Evolutionary conservation across 2,888 invertebrate genomes (phyloP).

Genomic region (Biston betularia): DNA sequence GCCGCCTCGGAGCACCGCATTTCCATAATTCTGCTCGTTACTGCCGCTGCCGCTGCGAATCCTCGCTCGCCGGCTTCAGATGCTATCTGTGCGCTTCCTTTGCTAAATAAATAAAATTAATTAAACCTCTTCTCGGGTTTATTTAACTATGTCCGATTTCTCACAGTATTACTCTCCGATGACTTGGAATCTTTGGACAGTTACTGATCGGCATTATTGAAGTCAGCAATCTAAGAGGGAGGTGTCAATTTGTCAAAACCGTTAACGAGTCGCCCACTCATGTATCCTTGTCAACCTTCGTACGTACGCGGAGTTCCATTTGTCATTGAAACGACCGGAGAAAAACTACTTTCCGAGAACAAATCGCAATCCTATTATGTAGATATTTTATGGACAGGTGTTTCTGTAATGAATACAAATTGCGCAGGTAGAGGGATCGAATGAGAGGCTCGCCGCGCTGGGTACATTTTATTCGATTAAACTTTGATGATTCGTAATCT

Average conservation of each 20-base stretch:
- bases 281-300: slow-evolving; percentile 36
- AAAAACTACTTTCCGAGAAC: slow-evolving; percentile 36
- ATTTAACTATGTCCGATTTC: slow-evolving; percentile 15
- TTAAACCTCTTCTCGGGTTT: slow-evolving; percentile 46
- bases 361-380: slow-evolving; percentile 39
- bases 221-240: slow-evolving; percentile 33
- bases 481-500: slow-evolving; percentile 18
- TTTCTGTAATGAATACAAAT: slow-evolving; percentile 38
- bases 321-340: slow-evolving; percentile 38
- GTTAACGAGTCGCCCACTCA: slow-evolving; percentile 33
- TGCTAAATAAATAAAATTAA: slow-evolving; percentile 63
- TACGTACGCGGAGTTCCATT: slow-evolving; percentile 33
- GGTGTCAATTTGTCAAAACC: slow-evolving; percentile 38
- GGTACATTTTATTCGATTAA: slow-evolving; percentile 19
- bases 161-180: slow-evolving; percentile 1
- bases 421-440: slow-evolving; percentile 33
- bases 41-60: slow-evolving; percentile 48
- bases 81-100: slow-evolving; percentile 61
- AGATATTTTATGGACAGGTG: slow-evolving; percentile 41
- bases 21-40: slow-evolving; percentile 80
- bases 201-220: slow-evolving; percentile 26
- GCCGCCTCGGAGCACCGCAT: slow-evolving; percentile 56
- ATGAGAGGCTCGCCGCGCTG: slow-evolving; percentile 14
- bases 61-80: slow-evolving; percentile 49
- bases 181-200: slow-evolving; percentile 23